These are phyloP conservation scores for Calameuta pallipes DNA, from an alignment of 2,888 invertebrate genomes.

Conservation along the genomic window DNA sequence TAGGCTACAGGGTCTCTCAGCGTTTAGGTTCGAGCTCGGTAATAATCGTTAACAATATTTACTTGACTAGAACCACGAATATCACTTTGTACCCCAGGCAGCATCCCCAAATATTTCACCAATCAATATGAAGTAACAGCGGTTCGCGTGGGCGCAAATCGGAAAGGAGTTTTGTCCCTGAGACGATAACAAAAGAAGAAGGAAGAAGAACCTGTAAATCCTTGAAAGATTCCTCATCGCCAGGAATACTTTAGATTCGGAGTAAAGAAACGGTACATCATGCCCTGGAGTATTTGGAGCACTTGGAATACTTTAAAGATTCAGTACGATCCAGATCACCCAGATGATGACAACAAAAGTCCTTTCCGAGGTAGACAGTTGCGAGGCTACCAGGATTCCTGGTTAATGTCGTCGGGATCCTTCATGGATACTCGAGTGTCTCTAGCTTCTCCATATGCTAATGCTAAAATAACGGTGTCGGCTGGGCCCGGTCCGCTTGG, in stretches of 20 bases:
- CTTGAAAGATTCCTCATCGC: background rate
- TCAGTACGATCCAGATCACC: background rate
- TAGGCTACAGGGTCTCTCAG: background rate
- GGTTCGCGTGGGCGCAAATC: background rate
- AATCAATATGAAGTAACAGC: background rate
- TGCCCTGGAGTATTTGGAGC: background rate
- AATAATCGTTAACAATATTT: conserved; percentile 4
- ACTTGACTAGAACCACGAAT: conserved; percentile 5
- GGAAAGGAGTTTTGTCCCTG: background rate
- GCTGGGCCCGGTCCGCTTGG: background rate
- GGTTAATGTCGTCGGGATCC: background rate
- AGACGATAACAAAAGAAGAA: background rate
- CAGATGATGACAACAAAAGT: background rate
- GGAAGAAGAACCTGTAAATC: background rate
- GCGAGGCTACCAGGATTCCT: background rate
- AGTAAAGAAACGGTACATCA: background rate
- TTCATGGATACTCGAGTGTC: background rate
- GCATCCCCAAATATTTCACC: background rate
- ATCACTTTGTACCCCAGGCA: conserved; percentile 5
- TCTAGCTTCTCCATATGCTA: background rate
- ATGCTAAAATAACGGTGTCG: background rate
- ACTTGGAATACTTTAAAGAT: background rate
- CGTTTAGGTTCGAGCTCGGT: background rate
- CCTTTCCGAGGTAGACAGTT: background rate
- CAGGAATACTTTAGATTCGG: too few species aligned